A percentile compares a stretch with the other conserved stretches of the same genome.
Conservation (phyloP, 2,113 vertebrate genomes). For the Aspidoscelis tigris region DNA sequence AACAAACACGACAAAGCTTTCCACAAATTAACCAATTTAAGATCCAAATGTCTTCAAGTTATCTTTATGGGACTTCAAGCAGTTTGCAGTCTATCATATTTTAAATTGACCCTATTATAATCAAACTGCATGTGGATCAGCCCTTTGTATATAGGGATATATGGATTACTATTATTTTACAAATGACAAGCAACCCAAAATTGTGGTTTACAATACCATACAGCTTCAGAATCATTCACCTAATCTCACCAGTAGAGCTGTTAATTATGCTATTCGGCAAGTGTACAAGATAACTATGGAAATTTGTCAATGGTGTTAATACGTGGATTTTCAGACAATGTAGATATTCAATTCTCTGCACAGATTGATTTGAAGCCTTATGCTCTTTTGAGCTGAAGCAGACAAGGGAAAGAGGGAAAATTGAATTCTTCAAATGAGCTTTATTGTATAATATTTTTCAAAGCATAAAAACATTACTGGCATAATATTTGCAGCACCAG, state of each 20-base stretch:
- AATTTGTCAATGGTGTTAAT: slow-evolving; percentile 37
- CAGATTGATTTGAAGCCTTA: slow-evolving; percentile 37
- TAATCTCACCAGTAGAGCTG: not conserved
- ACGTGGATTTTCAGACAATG: not conserved
- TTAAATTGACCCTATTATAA: too few relatives aligned
- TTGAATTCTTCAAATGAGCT: slow-evolving; percentile 53
- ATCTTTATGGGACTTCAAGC: too few relatives aligned
- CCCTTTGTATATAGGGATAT: too few relatives aligned
- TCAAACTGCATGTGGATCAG: too few relatives aligned
- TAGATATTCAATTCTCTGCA: slow-evolving; percentile 34
- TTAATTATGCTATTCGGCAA: not conserved
- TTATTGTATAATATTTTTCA: slow-evolving; percentile 64
- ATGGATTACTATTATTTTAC: too few relatives aligned
- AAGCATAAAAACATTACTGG: slow-evolving; percentile 61
- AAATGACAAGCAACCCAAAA: not conserved
- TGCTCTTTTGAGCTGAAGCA: slow-evolving; percentile 28
- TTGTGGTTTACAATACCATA: not conserved
- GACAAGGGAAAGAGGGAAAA: slow-evolving; percentile 21
- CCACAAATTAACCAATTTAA: too few relatives aligned
- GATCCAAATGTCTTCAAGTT: too few relatives aligned
- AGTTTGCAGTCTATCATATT: too few relatives aligned
- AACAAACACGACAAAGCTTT: too few relatives aligned
- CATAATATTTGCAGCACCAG: slow-evolving; percentile 42
- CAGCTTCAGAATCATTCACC: not conserved
- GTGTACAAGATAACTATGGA: not conserved